These are phyloP conservation scores for Elgonia sp. DNA, from an alignment of 2,888 invertebrate species.

Conservation along the genomic window DNA sequence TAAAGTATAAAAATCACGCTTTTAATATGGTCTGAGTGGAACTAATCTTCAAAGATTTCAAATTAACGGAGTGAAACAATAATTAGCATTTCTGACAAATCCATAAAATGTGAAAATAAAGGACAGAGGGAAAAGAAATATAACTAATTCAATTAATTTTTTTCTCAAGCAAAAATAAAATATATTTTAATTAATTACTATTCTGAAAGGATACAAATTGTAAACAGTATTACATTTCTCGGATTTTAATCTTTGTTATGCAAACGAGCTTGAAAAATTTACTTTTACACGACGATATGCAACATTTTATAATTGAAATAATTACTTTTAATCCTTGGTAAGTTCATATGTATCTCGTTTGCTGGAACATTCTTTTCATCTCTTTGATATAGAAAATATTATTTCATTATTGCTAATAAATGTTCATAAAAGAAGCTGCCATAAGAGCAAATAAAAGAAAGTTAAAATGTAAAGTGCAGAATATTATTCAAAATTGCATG, in stretches of 20 bases:
- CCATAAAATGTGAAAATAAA: neutral
- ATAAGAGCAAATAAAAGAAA: neutral
- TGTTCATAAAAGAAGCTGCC: neutral
- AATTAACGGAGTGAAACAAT: neutral
- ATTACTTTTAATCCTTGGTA: conserved; percentile 29
- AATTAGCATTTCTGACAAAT: neutral
- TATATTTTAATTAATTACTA: too few species aligned
- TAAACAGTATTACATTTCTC: too few species aligned
- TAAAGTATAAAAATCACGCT: too few species aligned
- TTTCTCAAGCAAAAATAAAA: too few species aligned
- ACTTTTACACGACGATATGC: too few species aligned
- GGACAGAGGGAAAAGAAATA: neutral
- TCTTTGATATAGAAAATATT: conserved; percentile 31
- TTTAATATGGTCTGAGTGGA: neutral
- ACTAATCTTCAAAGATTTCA: conserved; percentile 4
- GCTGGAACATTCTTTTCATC: conserved; percentile 5
- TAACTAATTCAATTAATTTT: conserved; percentile 22
- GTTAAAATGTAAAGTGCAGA: conserved; percentile 20
- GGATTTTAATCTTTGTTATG: too few species aligned
- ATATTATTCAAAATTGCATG: conserved; percentile 8
- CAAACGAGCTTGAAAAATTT: too few species aligned
- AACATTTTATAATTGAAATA: conserved; percentile 28
- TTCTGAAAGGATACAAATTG: too few species aligned
- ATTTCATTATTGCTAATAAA: conserved; percentile 18
- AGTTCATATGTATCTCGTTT: conserved; percentile 12